Base-by-base conservation (phyloP, 1,140 invertebrate species). In the Cyclargus thomasi region DNA sequence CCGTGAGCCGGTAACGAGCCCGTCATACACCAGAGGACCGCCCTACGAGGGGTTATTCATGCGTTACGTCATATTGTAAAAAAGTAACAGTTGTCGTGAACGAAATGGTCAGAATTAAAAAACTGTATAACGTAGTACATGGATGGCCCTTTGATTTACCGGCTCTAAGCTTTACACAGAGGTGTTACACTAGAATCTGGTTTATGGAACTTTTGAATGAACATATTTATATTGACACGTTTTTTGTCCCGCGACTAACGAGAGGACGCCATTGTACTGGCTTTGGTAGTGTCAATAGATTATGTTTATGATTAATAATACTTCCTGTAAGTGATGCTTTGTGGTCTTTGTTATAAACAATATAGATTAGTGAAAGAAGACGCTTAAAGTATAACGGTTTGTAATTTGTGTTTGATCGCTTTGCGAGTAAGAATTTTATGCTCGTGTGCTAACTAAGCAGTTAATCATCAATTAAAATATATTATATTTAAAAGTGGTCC, bases 261-360 rank as follows among this genome's bases (percentile, higher is more conserved):
- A 89, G 77, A 71, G 79, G 72, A 78, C 75, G 74, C 74, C 77
- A 88, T 86, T 85, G 86, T 87, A 73, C 76, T 74, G 69, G 69
- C 77, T 82, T 84, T 85, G 82, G 81, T 86, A 85, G 72, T 82
- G 83, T 86, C 81, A 86, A 88, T 83, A 85, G 59, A 84, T 87
- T 81, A 81, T 75, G 70, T 72, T 70, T 71, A 73, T 80, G 81
- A 85, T 85, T 81, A 77, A 84, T 82, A 82, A 69, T 70, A 77
- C 63, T 65, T 70, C 62, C 70, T 65, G 59, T 67, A 64, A 71
- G 53, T 68, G 66, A 72, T 65, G 64, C 53, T 67, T 72, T 72
- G 55, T 59, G 10, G 14, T 14, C 39, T 63, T 16, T 16, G 21
- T 16, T 17, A 36, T 36, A 63, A 63, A 63, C 62, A 35, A 63